phyloP scores from a whole-genome alignment of 2,888 invertebrate species.

The Vanessa cardui region DNA sequence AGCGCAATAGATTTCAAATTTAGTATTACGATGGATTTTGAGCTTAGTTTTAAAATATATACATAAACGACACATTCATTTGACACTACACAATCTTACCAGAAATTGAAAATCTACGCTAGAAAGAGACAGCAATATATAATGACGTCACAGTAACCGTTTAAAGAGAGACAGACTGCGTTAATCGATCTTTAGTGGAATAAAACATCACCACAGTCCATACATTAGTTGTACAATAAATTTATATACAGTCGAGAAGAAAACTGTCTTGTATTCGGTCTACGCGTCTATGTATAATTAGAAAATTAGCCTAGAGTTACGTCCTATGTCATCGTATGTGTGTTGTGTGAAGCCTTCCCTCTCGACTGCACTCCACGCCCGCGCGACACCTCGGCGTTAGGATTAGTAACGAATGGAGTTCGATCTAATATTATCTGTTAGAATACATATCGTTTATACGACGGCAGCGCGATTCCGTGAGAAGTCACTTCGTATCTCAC shows the following conservation, averaged over 20 bases:
- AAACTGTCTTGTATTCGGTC: not conserved
- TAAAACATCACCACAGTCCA: not conserved
- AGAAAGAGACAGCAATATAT: not conserved
- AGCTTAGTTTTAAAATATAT: too few relatives aligned
- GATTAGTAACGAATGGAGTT: conserved; percentile 7
- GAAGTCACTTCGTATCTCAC: too few relatives aligned
- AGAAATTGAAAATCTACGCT: not conserved
- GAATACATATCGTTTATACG: not conserved
- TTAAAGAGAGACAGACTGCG: not conserved
- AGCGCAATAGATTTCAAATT: too few relatives aligned
- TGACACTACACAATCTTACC: too few relatives aligned
- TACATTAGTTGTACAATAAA: conserved; percentile 12
- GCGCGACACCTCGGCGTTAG: not conserved
- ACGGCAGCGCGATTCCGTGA: not conserved
- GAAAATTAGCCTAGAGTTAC: conserved; percentile 3
- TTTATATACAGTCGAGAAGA: not conserved
- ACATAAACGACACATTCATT: too few relatives aligned
- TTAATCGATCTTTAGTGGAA: not conserved
- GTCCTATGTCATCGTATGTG: not conserved
- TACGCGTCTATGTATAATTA: conserved; percentile 4
- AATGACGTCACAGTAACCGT: not conserved
- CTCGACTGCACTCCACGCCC: not conserved
- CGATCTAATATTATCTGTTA: not conserved
- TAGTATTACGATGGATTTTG: too few relatives aligned
- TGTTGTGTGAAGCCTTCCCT: not conserved